A percentile compares a stretch with the other conserved stretches of the same genome.
phyloP scores from a whole-genome alignment of 1,140 invertebrate species.

The Drosophila ironensis region DNA sequence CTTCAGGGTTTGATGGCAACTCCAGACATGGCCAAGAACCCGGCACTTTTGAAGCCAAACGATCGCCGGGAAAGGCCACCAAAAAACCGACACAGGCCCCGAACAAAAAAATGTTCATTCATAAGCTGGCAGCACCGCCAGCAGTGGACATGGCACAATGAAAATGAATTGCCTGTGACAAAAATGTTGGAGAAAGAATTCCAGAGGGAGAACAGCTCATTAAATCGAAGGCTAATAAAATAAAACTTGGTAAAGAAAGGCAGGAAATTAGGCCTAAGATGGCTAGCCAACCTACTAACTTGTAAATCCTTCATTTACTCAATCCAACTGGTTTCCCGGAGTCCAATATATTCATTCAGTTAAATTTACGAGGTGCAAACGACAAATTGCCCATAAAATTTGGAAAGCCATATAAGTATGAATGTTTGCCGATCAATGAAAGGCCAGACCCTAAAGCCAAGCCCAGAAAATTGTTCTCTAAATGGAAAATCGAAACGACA shows the following conservation, averaged over 20 bases:
- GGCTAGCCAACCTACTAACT: too few relatives aligned
- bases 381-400: conserved; percentile 37
- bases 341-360: neutral
- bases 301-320: neutral
- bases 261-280: too few relatives aligned
- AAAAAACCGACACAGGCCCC: neutral
- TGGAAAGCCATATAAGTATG: conserved; percentile 24
- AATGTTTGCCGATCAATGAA: neutral
- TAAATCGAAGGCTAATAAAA: conserved; percentile 7
- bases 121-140: conserved; percentile 37
- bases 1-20: conserved; percentile 20
- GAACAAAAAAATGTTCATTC: conserved; percentile 52
- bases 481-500: conserved; percentile 17
- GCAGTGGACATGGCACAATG: conserved; percentile 58
- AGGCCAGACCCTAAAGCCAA: conserved; percentile 27
- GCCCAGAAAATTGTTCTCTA: conserved; percentile 20
- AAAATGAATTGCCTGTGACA: conserved; percentile 60
- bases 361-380: conserved; percentile 64
- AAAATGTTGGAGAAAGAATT: conserved; percentile 13
- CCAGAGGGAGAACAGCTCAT: neutral
- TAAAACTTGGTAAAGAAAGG: neutral
- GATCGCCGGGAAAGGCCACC: conserved; percentile 1
- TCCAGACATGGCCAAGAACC: conserved; percentile 37
- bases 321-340: neutral
- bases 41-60: conserved; percentile 59